Base-by-base conservation (phyloP, 2,113 vertebrate genomes). In the Psilopsiagon aurifrons region DNA sequence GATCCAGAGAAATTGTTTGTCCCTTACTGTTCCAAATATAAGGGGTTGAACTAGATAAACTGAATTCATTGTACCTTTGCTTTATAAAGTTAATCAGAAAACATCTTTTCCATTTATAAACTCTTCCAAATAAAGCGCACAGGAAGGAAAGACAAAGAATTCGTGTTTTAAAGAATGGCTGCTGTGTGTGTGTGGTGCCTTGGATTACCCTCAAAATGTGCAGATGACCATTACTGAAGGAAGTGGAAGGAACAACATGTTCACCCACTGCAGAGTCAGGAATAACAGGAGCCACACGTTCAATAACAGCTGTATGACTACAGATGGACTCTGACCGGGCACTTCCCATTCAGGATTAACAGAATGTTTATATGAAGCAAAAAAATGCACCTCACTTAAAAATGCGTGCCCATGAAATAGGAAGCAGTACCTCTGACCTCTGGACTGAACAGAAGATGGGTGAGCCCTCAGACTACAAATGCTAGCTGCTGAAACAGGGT, bases 231-330 rank as follows among this genome's bases (percentile, higher is more conserved):
- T 74, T 94, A 88, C 55, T 3, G 4, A 90, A 97, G 96, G 95
- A 96, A 95, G 88, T 66, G 55, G 88, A 92, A 86, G 51, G 88
- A 97, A 97, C 96, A 97, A 92, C 83, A 94, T 91, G 96, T 92
- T 91, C 94, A 97, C 85, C 83, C 41, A 17, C 62, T 59, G 12
- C 66, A 78, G 89, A 95, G 97, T 96, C 97, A 97, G 97, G 81
- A 97, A 96, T 89, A 98, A 94, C 96, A 98, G 94, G 86, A 54
- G 80, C 80, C 75, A 75, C 74, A 79, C 55, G 18, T 95, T 92
- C 97, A 96, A 88, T 86, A 96, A 91, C 87, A 95, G 89, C 83
- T 92, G 57, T 52, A 69, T 33, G 68, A 94, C 66, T 83, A 71
- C 80, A 97, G 74, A 35, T 89, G 92, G 66, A 60, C 60, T 93